phyloP scores from a whole-genome alignment of 2,797 vertebrate genomes.

The Sparus aurata region DNA sequence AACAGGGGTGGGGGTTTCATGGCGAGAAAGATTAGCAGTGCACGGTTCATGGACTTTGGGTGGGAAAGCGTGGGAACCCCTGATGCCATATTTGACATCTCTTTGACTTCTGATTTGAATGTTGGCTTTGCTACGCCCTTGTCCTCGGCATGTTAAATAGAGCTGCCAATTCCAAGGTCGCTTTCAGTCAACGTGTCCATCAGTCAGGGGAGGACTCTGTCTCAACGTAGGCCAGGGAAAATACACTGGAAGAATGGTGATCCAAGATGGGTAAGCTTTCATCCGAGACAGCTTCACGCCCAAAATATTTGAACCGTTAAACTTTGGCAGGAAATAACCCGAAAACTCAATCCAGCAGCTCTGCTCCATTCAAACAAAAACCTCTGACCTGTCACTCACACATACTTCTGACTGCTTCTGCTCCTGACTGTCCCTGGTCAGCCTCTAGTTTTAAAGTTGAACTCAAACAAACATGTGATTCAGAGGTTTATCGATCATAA shows the following conservation, averaged over 20 bases:
- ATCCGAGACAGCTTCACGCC: neutral
- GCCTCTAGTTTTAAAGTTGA: neutral
- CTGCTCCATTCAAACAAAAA: neutral
- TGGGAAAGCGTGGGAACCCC: constrained; percentile 73
- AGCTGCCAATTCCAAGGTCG: constrained; percentile 42
- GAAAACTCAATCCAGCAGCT: neutral
- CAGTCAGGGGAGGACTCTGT: constrained; percentile 10
- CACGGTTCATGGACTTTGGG: constrained; percentile 57
- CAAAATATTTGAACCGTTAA: constrained; percentile 3
- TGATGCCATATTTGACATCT: constrained; percentile 59
- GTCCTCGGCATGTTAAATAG: constrained; percentile 34
- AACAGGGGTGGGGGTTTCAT: constrained; percentile 38
- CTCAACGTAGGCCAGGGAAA: constrained; percentile 20
- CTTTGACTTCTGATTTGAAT: constrained; percentile 55
- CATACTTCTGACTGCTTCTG: neutral
- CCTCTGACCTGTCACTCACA: neutral
- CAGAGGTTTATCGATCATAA: constrained; percentile 8
- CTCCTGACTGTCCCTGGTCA: neutral
- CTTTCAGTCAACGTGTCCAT: constrained; percentile 36
- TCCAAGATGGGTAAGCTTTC: constrained; percentile 10
- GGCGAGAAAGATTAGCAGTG: constrained; percentile 61
- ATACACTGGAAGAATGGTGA: constrained; percentile 14
- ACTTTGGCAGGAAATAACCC: neutral
- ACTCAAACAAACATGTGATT: constrained; percentile 9
- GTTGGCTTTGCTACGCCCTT: constrained; percentile 28